Base-by-base conservation (phyloP, 1,140 invertebrate genomes). In the Carposina sasakii region DNA sequence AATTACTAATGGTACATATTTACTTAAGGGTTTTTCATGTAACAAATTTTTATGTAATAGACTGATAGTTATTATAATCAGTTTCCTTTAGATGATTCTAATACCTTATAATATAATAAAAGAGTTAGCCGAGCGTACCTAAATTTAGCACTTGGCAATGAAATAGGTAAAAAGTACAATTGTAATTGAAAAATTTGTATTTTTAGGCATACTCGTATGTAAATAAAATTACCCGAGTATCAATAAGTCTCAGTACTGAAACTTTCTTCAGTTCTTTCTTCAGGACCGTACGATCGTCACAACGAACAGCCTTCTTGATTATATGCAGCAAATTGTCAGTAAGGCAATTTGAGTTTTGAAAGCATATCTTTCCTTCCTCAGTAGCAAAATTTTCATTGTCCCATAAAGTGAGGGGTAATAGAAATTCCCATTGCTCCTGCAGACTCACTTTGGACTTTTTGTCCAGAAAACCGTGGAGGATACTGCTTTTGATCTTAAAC, bases 351-450 rank as follows among this genome's bases (percentile, higher is more conserved):
- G 21, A 50, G 44, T 45, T 67, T 9, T 63, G 41, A 34, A 72
- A 82, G 43, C 75, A 79, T 44, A 65, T 71, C 54, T 71, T 70
- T 30, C 51, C 61, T 67, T 82, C 72, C 20, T 76, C 63, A 28
- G 67, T 77, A 16, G 62, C 60, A 51, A 76, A 82, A 46, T 69
- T 81, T 19, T 79, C 71, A 15, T 63, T 68, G 52, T 85, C 79
- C 78, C 79, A 85, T 4, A 82, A 16, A 1, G 54, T 65, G 40
- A 74, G 74, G 1, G 79, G 67, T 30, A 83, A 44, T 8, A 71
- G 23, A 1, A 76, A 26, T 47, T 85, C 82, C 70, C 76, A 76
- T 37, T 76, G 71, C 15, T 83, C 58, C n/a, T 69, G 36, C 23
- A 82, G 54, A 34, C 51, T 76, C 3, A 82, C 30, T 4, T 48